Evolutionary conservation across 2,888 invertebrate genomes (phyloP).

Genomic region (Axea sp.): DNA sequence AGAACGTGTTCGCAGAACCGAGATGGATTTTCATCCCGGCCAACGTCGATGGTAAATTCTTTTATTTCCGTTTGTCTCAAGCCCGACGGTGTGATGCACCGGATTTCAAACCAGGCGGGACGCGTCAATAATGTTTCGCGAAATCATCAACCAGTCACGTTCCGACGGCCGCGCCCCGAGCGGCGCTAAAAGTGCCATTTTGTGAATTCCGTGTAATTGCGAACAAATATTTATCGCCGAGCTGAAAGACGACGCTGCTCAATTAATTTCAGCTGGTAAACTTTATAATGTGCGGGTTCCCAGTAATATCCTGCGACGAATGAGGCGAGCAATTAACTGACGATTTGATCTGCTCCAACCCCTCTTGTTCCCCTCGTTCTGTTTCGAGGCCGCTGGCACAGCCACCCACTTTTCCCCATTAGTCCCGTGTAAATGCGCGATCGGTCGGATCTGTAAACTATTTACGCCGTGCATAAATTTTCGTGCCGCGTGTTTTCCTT

Average conservation of each 20-base stretch:
- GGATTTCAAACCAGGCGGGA: too few relatives aligned
- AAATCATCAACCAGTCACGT: constrained; percentile 11
- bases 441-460: constrained; percentile 67
- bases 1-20: constrained; percentile 49
- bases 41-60: constrained; percentile 47
- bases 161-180: too few relatives aligned
- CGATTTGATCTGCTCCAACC: constrained; percentile 70
- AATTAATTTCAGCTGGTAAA: constrained; percentile 70
- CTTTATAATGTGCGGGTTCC: constrained; percentile 67
- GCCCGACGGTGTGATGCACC: too few relatives aligned
- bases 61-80: constrained; percentile 57
- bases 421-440: constrained; percentile 60
- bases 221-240: constrained; percentile 20
- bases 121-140: constrained; percentile 23
- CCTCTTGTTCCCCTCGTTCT: constrained; percentile 41
- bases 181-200: background rate
- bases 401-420: constrained; percentile 53
- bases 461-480: constrained; percentile 72
- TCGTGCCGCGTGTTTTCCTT: too few relatives aligned
- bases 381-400: constrained; percentile 37
- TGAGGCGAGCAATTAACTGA: constrained; percentile 73
- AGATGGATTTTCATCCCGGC: constrained; percentile 42
- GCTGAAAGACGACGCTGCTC: constrained; percentile 19
- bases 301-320: constrained; percentile 68
- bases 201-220: background rate